phyloP scores from a whole-genome alignment of 2,797 vertebrate genomes.

The Telmatherina bonti region DNA sequence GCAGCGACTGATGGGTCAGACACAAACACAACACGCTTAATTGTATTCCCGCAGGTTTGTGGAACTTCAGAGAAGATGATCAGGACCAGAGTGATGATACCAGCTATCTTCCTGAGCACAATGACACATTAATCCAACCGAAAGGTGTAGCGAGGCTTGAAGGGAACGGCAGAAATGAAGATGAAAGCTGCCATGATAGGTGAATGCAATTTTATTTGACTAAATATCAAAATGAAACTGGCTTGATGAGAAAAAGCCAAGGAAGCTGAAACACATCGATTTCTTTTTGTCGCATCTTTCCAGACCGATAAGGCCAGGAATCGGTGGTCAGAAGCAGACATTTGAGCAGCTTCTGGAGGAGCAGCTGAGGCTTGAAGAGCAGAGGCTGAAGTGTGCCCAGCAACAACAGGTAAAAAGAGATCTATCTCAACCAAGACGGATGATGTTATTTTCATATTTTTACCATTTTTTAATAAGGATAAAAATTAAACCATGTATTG shows the following conservation, averaged over 20 bases:
- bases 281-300: not conserved
- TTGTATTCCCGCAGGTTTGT: slow-evolving; percentile 25
- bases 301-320: slow-evolving; percentile 89
- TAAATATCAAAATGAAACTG: no score
- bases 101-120: slow-evolving; percentile 24
- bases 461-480: no score
- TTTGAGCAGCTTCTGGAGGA: slow-evolving; percentile 96
- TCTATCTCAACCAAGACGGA: no score
- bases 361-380: slow-evolving; percentile 91
- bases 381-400: slow-evolving; percentile 75
- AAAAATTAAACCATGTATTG: not conserved
- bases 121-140: not conserved
- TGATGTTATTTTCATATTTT: no score
- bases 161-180: slow-evolving; percentile 23
- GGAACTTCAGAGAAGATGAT: slow-evolving; percentile 31
- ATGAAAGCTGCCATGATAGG: slow-evolving; percentile 66
- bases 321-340: slow-evolving; percentile 86
- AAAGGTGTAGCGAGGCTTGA: slow-evolving; percentile 9
- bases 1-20: not conserved
- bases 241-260: not conserved
- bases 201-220: slow-evolving; percentile 23
- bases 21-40: no score
- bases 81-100: slow-evolving; percentile 15
- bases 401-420: slow-evolving; percentile 71
- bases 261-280: not conserved